Evolutionary conservation across 2,113 vertebrate genomes (phyloP).

Genomic region (Psittacara wagleri): DNA sequence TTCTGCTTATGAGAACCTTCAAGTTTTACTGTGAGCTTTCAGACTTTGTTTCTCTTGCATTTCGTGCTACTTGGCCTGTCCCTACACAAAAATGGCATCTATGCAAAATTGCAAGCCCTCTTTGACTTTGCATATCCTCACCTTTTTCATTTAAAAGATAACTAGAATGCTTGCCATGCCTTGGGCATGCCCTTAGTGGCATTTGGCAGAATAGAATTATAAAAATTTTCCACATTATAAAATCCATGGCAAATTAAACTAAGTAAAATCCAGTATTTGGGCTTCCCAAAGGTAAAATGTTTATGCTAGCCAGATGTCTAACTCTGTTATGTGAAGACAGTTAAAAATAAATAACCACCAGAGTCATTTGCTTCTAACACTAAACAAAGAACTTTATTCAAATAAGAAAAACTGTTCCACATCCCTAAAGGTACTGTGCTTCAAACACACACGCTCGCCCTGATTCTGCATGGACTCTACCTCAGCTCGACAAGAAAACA

Average conservation of each 20-base stretch:
- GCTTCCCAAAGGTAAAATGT: background rate
- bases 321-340: background rate
- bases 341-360: constrained; percentile 2
- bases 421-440: background rate
- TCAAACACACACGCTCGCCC: background rate
- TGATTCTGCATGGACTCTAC: background rate
- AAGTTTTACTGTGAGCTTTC: background rate
- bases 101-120: background rate
- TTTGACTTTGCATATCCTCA: background rate
- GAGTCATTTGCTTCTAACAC: background rate
- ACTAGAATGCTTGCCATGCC: background rate
- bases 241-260: background rate
- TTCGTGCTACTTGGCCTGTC: background rate
- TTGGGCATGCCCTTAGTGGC: background rate
- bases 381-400: background rate
- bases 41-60: background rate
- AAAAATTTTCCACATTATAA: background rate
- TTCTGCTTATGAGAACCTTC: background rate
- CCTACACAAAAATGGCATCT: background rate
- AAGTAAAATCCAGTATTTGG: background rate
- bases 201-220: background rate
- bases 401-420: background rate
- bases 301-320: background rate
- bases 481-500: background rate
- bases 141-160: background rate